Percentiles rank a stretch among this genome's conserved stretches.
Evolutionary conservation across 1,140 invertebrate genomes (phyloP).

Genomic region (Anastrepha obliqua): DNA sequence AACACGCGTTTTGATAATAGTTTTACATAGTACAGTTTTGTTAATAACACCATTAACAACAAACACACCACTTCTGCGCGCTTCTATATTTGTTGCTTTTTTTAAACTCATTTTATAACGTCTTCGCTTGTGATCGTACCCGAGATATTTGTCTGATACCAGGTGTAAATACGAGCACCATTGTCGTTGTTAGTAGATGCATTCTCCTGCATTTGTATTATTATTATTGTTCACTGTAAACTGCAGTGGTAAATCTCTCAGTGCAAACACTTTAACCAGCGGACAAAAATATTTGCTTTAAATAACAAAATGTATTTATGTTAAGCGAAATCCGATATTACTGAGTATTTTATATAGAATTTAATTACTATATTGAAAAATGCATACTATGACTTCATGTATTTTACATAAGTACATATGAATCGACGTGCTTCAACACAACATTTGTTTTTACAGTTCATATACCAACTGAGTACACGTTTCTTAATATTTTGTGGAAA

Average conservation of each 20-base stretch:
- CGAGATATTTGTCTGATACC: slow-evolving; percentile 24
- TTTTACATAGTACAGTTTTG: too few relatives aligned
- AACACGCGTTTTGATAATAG: too few relatives aligned
- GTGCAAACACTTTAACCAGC: not conserved
- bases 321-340: too few relatives aligned
- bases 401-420: not conserved
- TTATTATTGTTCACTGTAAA: not conserved
- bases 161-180: slow-evolving; percentile 13
- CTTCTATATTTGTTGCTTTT: too few relatives aligned
- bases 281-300: too few relatives aligned
- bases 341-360: too few relatives aligned
- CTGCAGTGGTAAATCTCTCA: not conserved
- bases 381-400: not conserved
- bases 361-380: too few relatives aligned
- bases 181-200: slow-evolving; percentile 3
- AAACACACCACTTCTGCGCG: too few relatives aligned
- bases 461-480: not conserved
- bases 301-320: too few relatives aligned
- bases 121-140: not conserved
- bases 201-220: slow-evolving; percentile 20
- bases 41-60: too few relatives aligned
- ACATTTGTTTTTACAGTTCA: not conserved
- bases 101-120: not conserved
- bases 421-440: not conserved
- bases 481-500: not conserved